Conservation (phyloP, 2,113 vertebrate genomes). For the Ammodytes marinus region DNA sequence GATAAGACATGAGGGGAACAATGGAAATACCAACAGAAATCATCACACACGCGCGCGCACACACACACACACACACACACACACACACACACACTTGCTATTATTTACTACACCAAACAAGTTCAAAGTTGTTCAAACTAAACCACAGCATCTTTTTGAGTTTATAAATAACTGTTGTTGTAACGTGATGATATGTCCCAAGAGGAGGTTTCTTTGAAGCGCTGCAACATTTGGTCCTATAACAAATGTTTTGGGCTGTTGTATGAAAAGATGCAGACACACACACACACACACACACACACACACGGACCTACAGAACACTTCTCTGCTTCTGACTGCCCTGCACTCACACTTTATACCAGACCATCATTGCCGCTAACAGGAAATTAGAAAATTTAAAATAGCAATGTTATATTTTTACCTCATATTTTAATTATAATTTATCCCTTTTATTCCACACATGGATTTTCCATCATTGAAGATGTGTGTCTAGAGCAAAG, state of each 20-base stretch:
- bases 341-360: no score
- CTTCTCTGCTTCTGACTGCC: no score
- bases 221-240: not conserved
- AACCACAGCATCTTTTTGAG: constrained; percentile 15
- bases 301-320: no score
- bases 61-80: not conserved
- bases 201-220: constrained; percentile 21
- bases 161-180: constrained; percentile 6
- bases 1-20: not conserved
- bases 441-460: no score
- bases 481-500: no score
- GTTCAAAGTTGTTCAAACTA: constrained; percentile 32
- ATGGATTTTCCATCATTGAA: no score
- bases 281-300: no score
- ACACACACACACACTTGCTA: not conserved
- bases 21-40: not conserved
- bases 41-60: not conserved
- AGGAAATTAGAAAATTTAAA: no score
- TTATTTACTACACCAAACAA: constrained; percentile 17
- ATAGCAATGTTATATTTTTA: no score
- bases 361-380: no score
- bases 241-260: not conserved
- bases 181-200: constrained; percentile 21
- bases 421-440: no score
- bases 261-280: no score